These are phyloP conservation scores for Cremastinae sp. DNA, from an alignment of 2,888 invertebrate species.

Conservation along the genomic window DNA sequence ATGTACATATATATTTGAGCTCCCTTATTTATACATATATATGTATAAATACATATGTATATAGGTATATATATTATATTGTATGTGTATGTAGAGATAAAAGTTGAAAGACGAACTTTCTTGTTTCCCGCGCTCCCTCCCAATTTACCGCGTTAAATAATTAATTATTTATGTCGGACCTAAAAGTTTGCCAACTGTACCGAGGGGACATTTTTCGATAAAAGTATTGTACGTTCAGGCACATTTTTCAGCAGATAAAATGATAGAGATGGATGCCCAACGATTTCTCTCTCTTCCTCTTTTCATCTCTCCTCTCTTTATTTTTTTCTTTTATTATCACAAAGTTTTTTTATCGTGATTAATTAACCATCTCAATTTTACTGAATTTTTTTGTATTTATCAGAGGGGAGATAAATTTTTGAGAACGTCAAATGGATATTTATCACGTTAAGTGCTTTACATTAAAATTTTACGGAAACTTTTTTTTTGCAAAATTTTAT, in stretches of 20 bases:
- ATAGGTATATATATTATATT: slow-evolving; percentile 9
- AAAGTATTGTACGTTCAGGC: background rate
- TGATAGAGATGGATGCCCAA: background rate
- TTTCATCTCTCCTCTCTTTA: too few species aligned
- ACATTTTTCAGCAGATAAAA: background rate
- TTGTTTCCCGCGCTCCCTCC: slow-evolving; percentile 13
- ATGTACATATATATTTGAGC: background rate
- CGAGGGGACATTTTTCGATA: slow-evolving; percentile 11
- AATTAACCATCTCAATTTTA: too few species aligned
- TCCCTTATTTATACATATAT: too few species aligned
- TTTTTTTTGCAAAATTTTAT: too few species aligned
- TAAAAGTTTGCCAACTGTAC: slow-evolving; percentile 24
- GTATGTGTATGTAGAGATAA: slow-evolving; percentile 59
- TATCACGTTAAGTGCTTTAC: too few species aligned
- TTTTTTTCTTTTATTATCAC: too few species aligned
- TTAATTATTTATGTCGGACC: slow-evolving; percentile 41
- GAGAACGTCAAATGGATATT: too few species aligned
- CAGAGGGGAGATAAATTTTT: too few species aligned
- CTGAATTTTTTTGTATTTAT: too few species aligned
- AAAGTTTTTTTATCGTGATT: background rate
- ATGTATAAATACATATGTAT: too few species aligned
- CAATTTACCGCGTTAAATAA: slow-evolving; percentile 29
- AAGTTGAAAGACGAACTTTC: slow-evolving; percentile 62
- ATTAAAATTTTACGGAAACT: too few species aligned
- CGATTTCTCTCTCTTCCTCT: background rate